These are phyloP conservation scores for Scaptomyza polygonia DNA, from an alignment of 2,888 invertebrate genomes.

Conservation along the genomic window DNA sequence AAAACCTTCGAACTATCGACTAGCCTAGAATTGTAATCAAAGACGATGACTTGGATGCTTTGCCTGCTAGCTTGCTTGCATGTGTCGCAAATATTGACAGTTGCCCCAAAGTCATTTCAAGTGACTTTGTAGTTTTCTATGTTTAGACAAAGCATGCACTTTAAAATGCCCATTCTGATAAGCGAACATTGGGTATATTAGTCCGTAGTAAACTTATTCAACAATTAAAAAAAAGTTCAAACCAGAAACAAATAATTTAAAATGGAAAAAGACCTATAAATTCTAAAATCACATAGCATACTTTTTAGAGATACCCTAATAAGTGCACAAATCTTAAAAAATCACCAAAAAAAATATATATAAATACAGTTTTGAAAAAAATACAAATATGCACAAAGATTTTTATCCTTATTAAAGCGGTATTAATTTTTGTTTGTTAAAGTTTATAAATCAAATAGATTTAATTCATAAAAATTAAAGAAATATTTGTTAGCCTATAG, in stretches of 20 bases:
- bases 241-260: background rate
- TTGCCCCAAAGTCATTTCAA: constrained; percentile 52
- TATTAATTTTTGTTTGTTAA: too few species aligned
- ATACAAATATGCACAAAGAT: too few species aligned
- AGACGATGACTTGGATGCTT: constrained; percentile 57
- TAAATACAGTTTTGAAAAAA: too few species aligned
- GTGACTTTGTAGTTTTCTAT: constrained; percentile 48
- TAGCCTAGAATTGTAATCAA: constrained; percentile 60
- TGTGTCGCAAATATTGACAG: constrained; percentile 74
- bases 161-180: constrained; percentile 27
- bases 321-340: too few species aligned
- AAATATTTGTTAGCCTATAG: too few species aligned
- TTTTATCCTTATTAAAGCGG: background rate
- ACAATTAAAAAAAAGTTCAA: background rate
- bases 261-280: background rate
- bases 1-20: constrained; percentile 65
- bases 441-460: too few species aligned
- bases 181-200: constrained; percentile 2
- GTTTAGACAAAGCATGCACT: constrained; percentile 54
- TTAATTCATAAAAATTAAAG: too few species aligned
- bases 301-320: constrained; percentile 38
- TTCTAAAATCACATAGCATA: constrained; percentile 25
- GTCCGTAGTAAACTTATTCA: background rate
- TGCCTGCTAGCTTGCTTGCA: constrained; percentile 56
- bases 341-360: too few species aligned